Conservation (phyloP, 2,797 vertebrate genomes). For the Ceryle rudis region DNA sequence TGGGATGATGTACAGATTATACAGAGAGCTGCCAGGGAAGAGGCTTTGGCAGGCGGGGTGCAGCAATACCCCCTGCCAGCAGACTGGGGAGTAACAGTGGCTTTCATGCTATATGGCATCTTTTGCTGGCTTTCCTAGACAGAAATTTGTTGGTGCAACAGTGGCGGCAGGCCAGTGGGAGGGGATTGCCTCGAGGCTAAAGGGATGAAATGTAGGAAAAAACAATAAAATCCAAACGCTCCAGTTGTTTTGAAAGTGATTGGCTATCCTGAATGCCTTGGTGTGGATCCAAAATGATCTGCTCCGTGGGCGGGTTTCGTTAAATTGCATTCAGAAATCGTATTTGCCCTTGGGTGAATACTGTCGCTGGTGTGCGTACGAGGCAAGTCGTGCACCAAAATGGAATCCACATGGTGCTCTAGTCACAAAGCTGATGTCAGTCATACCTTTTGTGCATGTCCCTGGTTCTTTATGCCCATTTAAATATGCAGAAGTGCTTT, state of each 20-base stretch:
- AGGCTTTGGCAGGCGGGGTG: slow-evolving; percentile 70
- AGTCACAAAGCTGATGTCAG: slow-evolving; percentile 55
- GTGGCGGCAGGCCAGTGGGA: slow-evolving; percentile 72
- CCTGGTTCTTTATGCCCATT: slow-evolving; percentile 52
- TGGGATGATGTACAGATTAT: slow-evolving; percentile 64
- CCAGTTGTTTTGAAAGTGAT: slow-evolving; percentile 71
- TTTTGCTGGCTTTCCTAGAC: slow-evolving; percentile 75
- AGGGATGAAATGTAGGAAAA: slow-evolving; percentile 75
- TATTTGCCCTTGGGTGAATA: slow-evolving; percentile 73
- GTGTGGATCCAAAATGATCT: slow-evolving; percentile 55
- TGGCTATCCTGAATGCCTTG: slow-evolving; percentile 68
- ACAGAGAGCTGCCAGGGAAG: slow-evolving; percentile 69
- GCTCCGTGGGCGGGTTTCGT: slow-evolving; percentile 57
- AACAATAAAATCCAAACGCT: slow-evolving; percentile 68
- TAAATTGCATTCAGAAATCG: slow-evolving; percentile 75
- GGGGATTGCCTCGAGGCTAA: slow-evolving; percentile 77
- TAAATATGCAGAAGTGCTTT: slow-evolving; percentile 58
- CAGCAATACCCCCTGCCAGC: slow-evolving; percentile 65
- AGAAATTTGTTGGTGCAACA: slow-evolving; percentile 51
- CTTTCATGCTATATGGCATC: slow-evolving; percentile 57
- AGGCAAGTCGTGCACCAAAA: slow-evolving; percentile 10
- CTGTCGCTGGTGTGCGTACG: slow-evolving; percentile 49
- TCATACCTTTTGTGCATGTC: slow-evolving; percentile 59
- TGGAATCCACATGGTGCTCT: slow-evolving; percentile 47
- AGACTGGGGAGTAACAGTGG: slow-evolving; percentile 68